Evolutionary conservation across 2,797 vertebrate genomes (phyloP), one percentile per base, ranked within the genome.

Genomic region (Siniperca scherzeri): DNA sequence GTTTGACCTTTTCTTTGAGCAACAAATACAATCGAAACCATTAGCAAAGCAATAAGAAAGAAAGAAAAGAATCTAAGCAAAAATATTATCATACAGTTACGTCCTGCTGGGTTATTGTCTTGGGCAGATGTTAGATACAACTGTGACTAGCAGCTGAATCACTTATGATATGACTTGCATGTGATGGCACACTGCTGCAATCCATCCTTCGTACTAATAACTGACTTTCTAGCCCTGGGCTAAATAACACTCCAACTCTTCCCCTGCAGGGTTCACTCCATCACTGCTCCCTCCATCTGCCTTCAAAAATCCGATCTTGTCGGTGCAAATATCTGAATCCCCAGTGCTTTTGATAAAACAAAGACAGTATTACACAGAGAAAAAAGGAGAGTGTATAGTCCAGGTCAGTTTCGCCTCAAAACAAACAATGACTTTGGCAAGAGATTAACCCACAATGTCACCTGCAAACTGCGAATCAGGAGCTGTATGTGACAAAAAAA

Each of bases 351-450:
- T 0, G 42, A 6, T 70, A 40, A 42, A 6, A 53, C 4, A 1
- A 33, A 78, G 48, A 74, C 48, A 52, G 30, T 17, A 61, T 27
- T 40, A 65, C 56, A 67, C 50, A 10, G 33, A 62, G 5, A 70
- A 22, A 82, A 76, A 60, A 53, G 12, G 21, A 85, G 36, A 65
- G 70, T 25, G 53, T 30, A 30, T 30, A 56, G 42, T 77, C 40
- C 74, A 27, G 65, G 61, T 80, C 61, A 70, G 30, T 79, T 84
- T 74, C 83, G 87, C 79, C 64, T 84, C 46, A 70, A 74, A 64
- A 87, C 81, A 88, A 91, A 70, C 52, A 85, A 38, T 40, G 42
- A 62, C 55, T 82, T 85, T 66, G 68, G 11, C 16, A 14, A 50
- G 30, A 66, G 75, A 70, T 83, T 78, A 70, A 70, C 61, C 40